Evolutionary conservation across 2,113 vertebrate genomes (phyloP).

Genomic region (Cettia cetti): DNA sequence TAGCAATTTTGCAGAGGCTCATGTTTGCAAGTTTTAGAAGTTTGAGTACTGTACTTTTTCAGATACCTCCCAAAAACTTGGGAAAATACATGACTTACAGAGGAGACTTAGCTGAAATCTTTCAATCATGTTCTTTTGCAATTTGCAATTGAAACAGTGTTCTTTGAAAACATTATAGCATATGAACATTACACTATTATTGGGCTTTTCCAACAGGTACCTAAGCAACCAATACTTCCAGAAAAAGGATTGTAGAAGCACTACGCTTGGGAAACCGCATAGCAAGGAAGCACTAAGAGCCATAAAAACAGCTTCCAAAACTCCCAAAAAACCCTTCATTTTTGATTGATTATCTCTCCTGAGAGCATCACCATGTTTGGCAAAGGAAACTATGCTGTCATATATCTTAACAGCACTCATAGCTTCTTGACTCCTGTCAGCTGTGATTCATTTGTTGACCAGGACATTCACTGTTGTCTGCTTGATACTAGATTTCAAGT

Average conservation of each 20-base stretch:
- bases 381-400: neutral
- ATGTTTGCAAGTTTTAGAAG: neutral
- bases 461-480: neutral
- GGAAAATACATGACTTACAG: neutral
- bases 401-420: neutral
- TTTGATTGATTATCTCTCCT: neutral
- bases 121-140: neutral
- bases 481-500: neutral
- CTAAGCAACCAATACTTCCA: neutral
- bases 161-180: neutral
- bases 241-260: neutral
- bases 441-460: neutral
- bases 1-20: neutral
- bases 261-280: rapidly evolving
- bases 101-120: neutral
- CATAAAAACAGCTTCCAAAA: neutral
- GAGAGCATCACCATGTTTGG: neutral
- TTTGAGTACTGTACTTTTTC: neutral
- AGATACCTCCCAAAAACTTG: neutral
- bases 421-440: neutral
- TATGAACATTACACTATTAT: neutral
- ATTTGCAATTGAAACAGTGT: neutral
- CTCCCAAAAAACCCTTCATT: neutral
- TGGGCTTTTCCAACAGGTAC: neutral
- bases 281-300: neutral